These are phyloP conservation scores for Patella ulyssiponensis DNA, from an alignment of 2,888 invertebrate genomes.

Conservation along the genomic window DNA sequence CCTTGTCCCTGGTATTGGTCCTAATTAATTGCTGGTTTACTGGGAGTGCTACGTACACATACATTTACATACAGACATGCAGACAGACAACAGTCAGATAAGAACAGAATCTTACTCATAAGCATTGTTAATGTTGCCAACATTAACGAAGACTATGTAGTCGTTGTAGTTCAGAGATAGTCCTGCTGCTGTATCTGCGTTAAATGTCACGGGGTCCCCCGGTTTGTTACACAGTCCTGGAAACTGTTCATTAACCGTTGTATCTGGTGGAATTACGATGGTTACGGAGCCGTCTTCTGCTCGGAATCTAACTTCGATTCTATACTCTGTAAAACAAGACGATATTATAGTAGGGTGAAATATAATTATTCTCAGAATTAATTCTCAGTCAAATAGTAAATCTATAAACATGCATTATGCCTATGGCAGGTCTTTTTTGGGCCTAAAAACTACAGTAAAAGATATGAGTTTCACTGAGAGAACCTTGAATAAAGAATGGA, in stretches of 20 bases:
- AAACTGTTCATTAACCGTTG: background rate
- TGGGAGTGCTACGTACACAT: too few relatives aligned
- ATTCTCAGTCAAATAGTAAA: too few relatives aligned
- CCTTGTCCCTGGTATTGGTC: too few relatives aligned
- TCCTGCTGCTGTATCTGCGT: background rate
- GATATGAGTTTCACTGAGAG: too few relatives aligned
- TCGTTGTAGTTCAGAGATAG: background rate
- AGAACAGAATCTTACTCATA: background rate
- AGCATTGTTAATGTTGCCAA: background rate
- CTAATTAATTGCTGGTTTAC: too few relatives aligned
- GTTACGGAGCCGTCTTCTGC: background rate
- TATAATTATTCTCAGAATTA: too few relatives aligned
- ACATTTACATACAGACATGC: background rate
- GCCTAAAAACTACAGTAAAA: too few relatives aligned
- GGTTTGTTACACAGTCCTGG: background rate
- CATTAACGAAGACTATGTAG: background rate
- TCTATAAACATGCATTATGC: too few relatives aligned
- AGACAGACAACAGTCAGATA: background rate
- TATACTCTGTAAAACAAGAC: background rate
- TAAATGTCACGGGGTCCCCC: background rate
- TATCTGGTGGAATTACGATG: background rate
- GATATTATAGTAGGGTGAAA: background rate
- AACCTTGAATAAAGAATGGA: too few relatives aligned
- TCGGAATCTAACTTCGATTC: background rate
- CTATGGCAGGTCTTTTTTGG: too few relatives aligned